Percentiles rank a stretch among this genome's conserved stretches.
phyloP scores from a whole-genome alignment of 53 echinoderm and acorn worm genomes.

The Glandiceps talaboti region DNA sequence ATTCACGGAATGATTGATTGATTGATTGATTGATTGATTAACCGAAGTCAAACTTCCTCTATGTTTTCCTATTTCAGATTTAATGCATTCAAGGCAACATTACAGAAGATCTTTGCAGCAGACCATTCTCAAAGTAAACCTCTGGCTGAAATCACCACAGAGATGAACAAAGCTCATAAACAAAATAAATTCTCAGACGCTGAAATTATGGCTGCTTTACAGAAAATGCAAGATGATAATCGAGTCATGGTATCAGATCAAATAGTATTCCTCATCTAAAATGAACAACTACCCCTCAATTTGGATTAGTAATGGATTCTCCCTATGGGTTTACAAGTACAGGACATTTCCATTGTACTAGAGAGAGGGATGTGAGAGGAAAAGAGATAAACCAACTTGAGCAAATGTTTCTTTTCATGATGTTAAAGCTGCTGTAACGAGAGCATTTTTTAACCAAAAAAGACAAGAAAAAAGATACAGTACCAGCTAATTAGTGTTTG shows the following conservation, averaged over 20 bases:
- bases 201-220: conserved; percentile 55
- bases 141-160: conserved; percentile 42
- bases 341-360: not conserved
- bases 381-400: too few relatives aligned
- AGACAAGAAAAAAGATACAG: too few relatives aligned
- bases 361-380: too few relatives aligned
- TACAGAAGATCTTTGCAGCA: conserved; percentile 62
- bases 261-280: conserved; percentile 69
- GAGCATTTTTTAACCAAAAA: too few relatives aligned
- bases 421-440: not conserved
- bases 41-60: too few relatives aligned
- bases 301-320: not conserved
- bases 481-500: too few relatives aligned
- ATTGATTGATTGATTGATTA: too few relatives aligned
- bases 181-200: conserved; percentile 40
- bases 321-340: not conserved
- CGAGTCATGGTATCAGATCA: conserved; percentile 87
- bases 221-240: conserved; percentile 90
- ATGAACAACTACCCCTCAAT: too few relatives aligned
- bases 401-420: not conserved
- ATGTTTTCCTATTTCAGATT: too few relatives aligned
- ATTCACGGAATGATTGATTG: too few relatives aligned
- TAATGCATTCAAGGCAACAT: conserved; percentile 62
- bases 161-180: conserved; percentile 35
- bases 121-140: conserved; percentile 74